A percentile compares a stretch with the other conserved stretches of the same genome.
Conservation (phyloP, 2,113 vertebrate species). For the Emberiza fucata region DNA sequence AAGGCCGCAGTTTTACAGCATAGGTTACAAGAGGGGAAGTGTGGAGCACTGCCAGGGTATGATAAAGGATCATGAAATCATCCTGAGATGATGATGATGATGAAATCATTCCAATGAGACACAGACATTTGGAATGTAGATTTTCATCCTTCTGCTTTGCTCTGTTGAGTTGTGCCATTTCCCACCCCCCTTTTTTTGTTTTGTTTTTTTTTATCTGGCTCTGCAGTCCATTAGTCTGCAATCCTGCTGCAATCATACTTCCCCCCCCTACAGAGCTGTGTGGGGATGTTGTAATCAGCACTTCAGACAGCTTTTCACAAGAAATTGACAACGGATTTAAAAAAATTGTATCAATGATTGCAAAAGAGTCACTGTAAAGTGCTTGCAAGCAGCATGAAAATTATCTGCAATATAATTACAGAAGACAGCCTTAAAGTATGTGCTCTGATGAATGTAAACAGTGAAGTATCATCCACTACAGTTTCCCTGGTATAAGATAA, state of each 20-base stretch:
- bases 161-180: background rate
- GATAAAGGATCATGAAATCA: background rate
- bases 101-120: background rate
- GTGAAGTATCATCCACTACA: background rate
- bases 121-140: background rate
- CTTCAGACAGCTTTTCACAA: slow-evolving; percentile 12
- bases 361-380: background rate
- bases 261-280: background rate
- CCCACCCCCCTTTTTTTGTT: fast-evolving
- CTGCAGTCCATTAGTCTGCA: background rate
- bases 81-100: background rate
- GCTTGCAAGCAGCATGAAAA: slow-evolving; percentile 20
- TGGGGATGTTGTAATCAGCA: slow-evolving; percentile 4
- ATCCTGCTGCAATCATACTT: background rate
- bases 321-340: background rate
- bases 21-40: background rate
- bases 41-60: background rate
- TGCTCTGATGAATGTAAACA: background rate
- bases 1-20: background rate
- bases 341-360: background rate
- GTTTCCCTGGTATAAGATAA: background rate
- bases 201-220: background rate
- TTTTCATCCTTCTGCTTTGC: background rate
- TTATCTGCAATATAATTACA: slow-evolving; percentile 3
- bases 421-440: background rate